phyloP scores from a whole-genome alignment of 2,888 invertebrate species.

The Aelia acuminata region DNA sequence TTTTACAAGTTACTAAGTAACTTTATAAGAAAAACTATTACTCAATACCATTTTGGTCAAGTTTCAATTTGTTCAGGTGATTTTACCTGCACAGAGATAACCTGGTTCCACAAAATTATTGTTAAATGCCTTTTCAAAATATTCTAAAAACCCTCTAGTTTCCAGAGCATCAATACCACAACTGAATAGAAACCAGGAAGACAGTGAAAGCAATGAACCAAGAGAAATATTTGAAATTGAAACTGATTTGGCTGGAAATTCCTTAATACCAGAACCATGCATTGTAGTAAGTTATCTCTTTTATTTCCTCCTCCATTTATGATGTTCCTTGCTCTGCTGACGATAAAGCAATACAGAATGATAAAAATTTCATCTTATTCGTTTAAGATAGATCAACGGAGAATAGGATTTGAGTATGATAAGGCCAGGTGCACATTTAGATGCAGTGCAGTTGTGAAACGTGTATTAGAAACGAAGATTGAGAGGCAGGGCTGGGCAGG shows the following conservation, averaged over 20 bases:
- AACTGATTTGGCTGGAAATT: not conserved
- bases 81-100: not conserved
- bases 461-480: no score
- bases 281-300: not conserved
- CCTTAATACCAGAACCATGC: not conserved
- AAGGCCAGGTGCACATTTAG: no score
- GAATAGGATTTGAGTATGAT: no score
- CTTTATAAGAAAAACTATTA: no score
- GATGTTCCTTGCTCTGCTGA: no score
- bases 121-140: not conserved
- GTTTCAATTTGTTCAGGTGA: not conserved
- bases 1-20: no score
- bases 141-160: slow-evolving; percentile 17
- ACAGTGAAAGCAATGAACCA: not conserved
- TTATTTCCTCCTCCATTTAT: no score
- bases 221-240: not conserved
- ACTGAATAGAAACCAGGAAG: not conserved
- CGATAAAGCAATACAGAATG: no score
- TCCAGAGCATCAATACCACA: not conserved
- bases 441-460: no score
- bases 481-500: no score
- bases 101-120: not conserved
- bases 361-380: no score
- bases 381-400: no score
- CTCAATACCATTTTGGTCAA: not conserved